Evolutionary conservation across 2,797 vertebrate genomes (phyloP), one percentile per base, ranked within the genome.

Genomic region (Alfaro cultratus): DNA sequence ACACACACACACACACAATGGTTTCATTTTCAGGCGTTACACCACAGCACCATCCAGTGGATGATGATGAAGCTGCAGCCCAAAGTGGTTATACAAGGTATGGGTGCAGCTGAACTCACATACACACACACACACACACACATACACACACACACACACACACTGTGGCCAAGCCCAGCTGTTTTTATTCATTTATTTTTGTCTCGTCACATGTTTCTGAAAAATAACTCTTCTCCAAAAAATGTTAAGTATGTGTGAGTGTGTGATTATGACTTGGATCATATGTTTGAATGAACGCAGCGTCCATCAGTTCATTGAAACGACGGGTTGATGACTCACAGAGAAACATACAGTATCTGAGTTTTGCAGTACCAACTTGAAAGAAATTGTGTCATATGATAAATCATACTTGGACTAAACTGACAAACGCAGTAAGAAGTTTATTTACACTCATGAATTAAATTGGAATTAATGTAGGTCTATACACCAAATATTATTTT

Each of bases 21-120:
- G 11, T 21, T 9, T 64, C 10, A 31, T 7, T 21, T 39, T 60
- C 67, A 87, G 85, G 39, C 84, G 85, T 92, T 92, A 86, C 85
- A 87, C 89, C 82, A 92, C 75, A 92, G 83, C 89, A 81, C 83
- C 94, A 92, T 72, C 92, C 79, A 89, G 89, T 92, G 94, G 92
- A 60, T 18, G 9, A 73, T 53, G 3, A 23, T 3, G 29, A 26
- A 53, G 23, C 26, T 76, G 62, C 75, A 84, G 16, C 12, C 29
- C 31, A 47, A 43, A 45, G 15, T 16, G 64, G 23, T 46, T 13
- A 21, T 64, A 6, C 5, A 9, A 60, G 7, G 8, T 11, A 23
- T 43, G 8, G 8, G 8, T 21, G 62, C 31, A 39, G 3, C 36
- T 62, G 18, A 51, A 51, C 49, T 23, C 60, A 1, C n/a, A 60